Percentiles rank a stretch among this genome's conserved stretches.
These are phyloP conservation scores for Leucoma salicis DNA, from an alignment of 2,888 invertebrate genomes.

Conservation along the genomic window DNA sequence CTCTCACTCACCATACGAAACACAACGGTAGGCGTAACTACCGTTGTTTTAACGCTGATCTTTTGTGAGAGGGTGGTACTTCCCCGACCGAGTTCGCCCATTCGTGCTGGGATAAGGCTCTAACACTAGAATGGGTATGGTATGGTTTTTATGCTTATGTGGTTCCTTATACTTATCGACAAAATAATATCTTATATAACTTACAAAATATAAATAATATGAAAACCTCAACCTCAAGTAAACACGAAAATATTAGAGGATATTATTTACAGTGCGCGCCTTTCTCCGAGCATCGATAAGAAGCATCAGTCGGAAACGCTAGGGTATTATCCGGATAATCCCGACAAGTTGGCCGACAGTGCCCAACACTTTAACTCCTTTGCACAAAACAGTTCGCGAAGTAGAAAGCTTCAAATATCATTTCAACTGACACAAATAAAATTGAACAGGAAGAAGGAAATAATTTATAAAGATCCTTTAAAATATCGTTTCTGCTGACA, in stretches of 20 bases:
- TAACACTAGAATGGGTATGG: too few relatives aligned
- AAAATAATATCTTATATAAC: too few relatives aligned
- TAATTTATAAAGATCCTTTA: not conserved
- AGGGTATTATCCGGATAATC: constrained; percentile 67
- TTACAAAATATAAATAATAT: not conserved
- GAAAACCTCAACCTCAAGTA: not conserved
- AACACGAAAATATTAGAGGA: constrained; percentile 31
- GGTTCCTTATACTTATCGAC: too few relatives aligned
- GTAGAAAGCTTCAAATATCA: constrained; percentile 43
- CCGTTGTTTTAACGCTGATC: too few relatives aligned
- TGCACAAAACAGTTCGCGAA: constrained; percentile 40
- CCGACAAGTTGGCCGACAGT: constrained; percentile 51
- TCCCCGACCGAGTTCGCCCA: too few relatives aligned
- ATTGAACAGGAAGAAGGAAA: constrained; percentile 21
- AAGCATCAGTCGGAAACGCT: constrained; percentile 50
- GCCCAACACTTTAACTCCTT: constrained; percentile 46
- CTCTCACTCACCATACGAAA: too few relatives aligned
- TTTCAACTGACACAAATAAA: constrained; percentile 12
- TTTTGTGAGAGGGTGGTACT: too few relatives aligned
- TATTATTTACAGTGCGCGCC: constrained; percentile 46
- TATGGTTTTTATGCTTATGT: too few relatives aligned
- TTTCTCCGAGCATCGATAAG: constrained; percentile 45
- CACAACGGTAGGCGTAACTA: too few relatives aligned
- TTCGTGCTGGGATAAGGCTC: too few relatives aligned
- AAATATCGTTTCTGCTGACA: not conserved